A percentile compares a stretch with the other conserved stretches of the same genome.
Conservation (phyloP, 2,888 invertebrate species). For the Drosophila vallismaia region DNA sequence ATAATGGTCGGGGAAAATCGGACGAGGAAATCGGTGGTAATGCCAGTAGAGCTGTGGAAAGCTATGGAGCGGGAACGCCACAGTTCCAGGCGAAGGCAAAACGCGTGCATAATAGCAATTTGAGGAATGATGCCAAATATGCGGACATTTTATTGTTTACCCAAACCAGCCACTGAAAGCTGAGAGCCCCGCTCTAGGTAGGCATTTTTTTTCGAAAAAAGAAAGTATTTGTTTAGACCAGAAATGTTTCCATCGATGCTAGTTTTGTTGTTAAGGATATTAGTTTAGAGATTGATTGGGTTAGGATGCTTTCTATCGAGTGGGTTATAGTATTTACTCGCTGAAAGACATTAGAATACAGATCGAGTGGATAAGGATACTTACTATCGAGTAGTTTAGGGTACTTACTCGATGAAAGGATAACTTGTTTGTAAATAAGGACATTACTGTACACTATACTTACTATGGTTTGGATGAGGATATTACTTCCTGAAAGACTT, state of each 20-base stretch:
- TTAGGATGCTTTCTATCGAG: no score
- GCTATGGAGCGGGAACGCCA: slow-evolving; percentile 27
- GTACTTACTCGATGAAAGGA: background rate
- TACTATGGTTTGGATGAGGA: no score
- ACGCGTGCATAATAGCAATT: slow-evolving; percentile 77
- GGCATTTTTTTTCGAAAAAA: background rate
- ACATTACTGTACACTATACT: no score
- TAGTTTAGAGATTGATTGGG: background rate
- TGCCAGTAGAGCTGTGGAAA: background rate
- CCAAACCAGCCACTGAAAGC: slow-evolving; percentile 18
- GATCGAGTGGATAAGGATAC: background rate
- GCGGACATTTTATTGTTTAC: slow-evolving; percentile 73
- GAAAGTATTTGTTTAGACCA: background rate
- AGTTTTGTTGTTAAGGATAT: background rate
- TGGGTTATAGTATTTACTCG: no score
- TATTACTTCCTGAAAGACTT: no score
- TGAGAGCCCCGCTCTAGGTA: background rate
- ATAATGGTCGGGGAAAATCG: slow-evolving; percentile 42
- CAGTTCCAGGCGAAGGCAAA: slow-evolving; percentile 48
- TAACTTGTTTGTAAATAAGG: background rate
- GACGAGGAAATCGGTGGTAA: background rate
- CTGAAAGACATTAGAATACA: background rate
- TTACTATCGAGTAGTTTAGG: background rate
- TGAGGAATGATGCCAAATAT: slow-evolving; percentile 78
- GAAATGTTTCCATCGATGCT: background rate